Percentiles rank a stretch among this genome's conserved stretches.
These are phyloP conservation scores for Pseudochirops corinnae DNA, from an alignment of 2,797 vertebrate species.

Conservation along the genomic window DNA sequence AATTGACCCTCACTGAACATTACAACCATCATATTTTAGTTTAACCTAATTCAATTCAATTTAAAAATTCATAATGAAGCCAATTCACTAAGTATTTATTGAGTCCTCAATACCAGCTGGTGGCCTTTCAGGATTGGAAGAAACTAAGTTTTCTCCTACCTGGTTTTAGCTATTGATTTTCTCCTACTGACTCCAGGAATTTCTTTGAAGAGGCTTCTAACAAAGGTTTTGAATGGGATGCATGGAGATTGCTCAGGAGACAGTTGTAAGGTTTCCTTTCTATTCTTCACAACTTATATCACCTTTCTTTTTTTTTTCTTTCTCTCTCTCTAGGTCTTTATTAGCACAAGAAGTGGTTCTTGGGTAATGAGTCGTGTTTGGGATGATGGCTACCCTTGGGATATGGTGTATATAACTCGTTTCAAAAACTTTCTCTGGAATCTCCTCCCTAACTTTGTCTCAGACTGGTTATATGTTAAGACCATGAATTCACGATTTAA, in stretches of 20 bases:
- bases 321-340: conserved; percentile 85
- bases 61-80: neutral
- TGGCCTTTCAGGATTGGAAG: neutral
- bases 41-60: neutral
- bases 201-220: neutral
- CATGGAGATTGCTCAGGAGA: neutral
- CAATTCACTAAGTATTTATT: neutral
- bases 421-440: conserved; percentile 78
- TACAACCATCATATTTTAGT: neutral
- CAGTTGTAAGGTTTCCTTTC: neutral
- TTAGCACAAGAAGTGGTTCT: conserved; percentile 89
- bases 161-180: neutral
- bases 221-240: neutral
- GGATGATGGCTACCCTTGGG: conserved; percentile 87
- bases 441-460: conserved; percentile 83
- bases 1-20: neutral
- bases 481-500: conserved; percentile 87
- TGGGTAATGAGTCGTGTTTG: conserved; percentile 89
- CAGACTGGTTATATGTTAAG: conserved; percentile 87
- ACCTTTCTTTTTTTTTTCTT: neutral
- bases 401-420: conserved; percentile 85
- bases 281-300: neutral
- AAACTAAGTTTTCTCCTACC: neutral
- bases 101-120: neutral
- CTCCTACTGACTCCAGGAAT: neutral